These are phyloP conservation scores for Tiliqua scincoides DNA, from an alignment of 2,113 vertebrate species.

Conservation along the genomic window DNA sequence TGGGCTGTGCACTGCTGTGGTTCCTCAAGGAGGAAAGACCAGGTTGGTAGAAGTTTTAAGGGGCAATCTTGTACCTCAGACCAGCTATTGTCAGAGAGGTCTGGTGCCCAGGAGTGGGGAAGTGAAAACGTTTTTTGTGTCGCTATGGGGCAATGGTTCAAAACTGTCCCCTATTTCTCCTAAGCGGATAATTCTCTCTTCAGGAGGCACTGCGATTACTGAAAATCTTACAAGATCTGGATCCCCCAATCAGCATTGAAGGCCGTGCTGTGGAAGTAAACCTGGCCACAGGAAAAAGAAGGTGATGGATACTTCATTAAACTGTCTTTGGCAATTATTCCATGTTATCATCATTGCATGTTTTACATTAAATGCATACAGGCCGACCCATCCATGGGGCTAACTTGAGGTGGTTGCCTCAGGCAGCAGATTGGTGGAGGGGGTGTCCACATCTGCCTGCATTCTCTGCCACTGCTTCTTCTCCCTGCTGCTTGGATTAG, in stretches of 20 bases:
- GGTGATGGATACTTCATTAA: conserved; percentile 59
- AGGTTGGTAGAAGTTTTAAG: background rate
- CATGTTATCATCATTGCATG: background rate
- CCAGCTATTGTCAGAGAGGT: background rate
- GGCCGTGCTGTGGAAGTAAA: conserved; percentile 92
- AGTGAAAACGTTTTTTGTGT: background rate
- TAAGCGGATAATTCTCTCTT: conserved; percentile 49
- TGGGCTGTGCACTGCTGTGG: background rate
- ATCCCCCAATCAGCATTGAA: conserved; percentile 90
- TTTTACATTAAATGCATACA: background rate
- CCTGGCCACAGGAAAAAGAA: conserved; percentile 85
- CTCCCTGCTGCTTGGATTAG: too few relatives aligned
- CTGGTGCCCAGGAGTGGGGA: background rate
- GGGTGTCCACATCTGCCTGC: too few relatives aligned
- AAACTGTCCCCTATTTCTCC: background rate
- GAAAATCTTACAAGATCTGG: conserved; percentile 90
- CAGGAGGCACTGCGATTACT: conserved; percentile 94
- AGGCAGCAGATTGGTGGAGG: too few relatives aligned
- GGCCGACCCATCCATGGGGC: too few relatives aligned
- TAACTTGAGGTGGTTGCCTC: too few relatives aligned
- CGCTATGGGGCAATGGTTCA: background rate
- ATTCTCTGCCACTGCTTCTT: too few relatives aligned
- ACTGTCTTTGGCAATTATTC: background rate
- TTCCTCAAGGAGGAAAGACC: background rate
- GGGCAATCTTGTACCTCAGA: too few relatives aligned